Evolutionary conservation across 2,797 vertebrate species (phyloP).

Genomic region (Melanotaenia trifasciata): DNA sequence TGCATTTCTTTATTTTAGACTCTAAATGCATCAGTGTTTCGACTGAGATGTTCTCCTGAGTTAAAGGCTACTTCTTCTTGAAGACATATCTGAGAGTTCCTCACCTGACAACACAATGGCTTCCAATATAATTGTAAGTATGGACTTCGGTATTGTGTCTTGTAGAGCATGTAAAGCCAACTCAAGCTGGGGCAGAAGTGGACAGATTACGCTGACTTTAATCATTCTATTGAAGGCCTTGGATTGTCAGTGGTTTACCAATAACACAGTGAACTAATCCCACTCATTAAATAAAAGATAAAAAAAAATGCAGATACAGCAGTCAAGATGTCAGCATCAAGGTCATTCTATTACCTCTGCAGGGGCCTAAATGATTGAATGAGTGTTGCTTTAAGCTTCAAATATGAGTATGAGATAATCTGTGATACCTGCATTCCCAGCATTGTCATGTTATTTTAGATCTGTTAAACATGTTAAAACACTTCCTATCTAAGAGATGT

Average conservation of each 20-base stretch:
- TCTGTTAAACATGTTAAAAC: background rate
- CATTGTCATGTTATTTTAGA: background rate
- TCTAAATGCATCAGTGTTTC: slow-evolving; percentile 47
- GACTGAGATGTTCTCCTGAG: slow-evolving; percentile 59
- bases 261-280: background rate
- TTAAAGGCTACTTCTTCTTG: slow-evolving; percentile 37
- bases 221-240: background rate
- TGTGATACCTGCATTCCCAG: background rate
- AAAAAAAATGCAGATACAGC: background rate
- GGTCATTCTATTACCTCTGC: background rate
- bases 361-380: background rate
- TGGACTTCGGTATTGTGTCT: background rate
- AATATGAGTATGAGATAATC: slow-evolving; percentile 7
- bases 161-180: background rate
- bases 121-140: slow-evolving; percentile 93
- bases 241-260: background rate
- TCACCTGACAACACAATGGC: slow-evolving; percentile 83
- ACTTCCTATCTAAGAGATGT: background rate
- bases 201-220: background rate
- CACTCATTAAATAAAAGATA: background rate
- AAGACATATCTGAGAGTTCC: slow-evolving; percentile 32
- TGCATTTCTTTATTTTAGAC: slow-evolving; percentile 36
- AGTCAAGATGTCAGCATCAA: background rate
- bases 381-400: background rate
- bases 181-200: background rate